Conservation (phyloP, 2,797 vertebrate genomes). For the Botia almorhae region DNA sequence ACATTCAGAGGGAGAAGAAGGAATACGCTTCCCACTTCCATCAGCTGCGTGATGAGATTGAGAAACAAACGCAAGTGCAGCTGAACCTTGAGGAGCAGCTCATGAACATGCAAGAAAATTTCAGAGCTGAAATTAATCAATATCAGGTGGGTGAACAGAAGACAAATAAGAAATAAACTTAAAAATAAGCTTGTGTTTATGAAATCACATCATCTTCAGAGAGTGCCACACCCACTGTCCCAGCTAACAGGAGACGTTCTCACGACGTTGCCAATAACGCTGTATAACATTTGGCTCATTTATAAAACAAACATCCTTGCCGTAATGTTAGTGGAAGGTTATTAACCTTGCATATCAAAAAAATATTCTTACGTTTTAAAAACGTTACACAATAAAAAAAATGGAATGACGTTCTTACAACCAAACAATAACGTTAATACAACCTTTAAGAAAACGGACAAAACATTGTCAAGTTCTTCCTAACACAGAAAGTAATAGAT, state of each 20-base stretch:
- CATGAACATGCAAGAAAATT: constrained; percentile 80
- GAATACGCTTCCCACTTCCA: constrained; percentile 79
- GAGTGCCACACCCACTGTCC: constrained; percentile 69
- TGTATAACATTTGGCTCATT: too few relatives aligned
- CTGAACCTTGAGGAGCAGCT: constrained; percentile 82
- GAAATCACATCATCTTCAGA: background rate
- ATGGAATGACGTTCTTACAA: too few relatives aligned
- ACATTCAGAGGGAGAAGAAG: constrained; percentile 83
- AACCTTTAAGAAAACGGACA: too few relatives aligned
- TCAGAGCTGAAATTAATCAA: constrained; percentile 74
- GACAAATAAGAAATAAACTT: background rate
- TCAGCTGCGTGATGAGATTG: constrained; percentile 77
- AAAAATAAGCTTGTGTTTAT: background rate
- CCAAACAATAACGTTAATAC: too few relatives aligned
- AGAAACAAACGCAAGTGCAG: constrained; percentile 80
- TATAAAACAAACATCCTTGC: too few relatives aligned
- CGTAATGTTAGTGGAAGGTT: too few relatives aligned
- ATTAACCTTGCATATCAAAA: too few relatives aligned
- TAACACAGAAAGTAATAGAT: background rate
- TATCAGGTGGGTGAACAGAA: constrained; percentile 81
- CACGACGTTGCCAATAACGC: too few relatives aligned
- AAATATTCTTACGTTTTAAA: too few relatives aligned
- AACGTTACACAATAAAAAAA: too few relatives aligned
- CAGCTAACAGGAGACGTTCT: too few relatives aligned
- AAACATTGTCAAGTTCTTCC: background rate